Evolutionary conservation across 2,113 vertebrate species (phyloP).

Genomic region (Loxodonta africana): DNA sequence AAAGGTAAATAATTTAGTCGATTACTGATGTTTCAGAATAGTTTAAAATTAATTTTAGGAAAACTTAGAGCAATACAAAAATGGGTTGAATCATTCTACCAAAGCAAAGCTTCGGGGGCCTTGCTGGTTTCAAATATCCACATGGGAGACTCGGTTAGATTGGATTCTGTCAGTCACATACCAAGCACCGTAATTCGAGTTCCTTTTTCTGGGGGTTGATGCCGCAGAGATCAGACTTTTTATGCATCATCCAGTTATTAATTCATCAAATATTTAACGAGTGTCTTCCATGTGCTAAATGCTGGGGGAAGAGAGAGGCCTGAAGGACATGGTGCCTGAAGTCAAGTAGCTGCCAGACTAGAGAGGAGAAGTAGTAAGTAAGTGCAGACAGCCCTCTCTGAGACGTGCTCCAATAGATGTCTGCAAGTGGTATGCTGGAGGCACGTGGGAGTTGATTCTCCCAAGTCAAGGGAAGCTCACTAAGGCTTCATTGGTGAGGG

Average conservation of each 20-base stretch:
- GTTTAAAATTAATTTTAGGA: conserved; percentile 58
- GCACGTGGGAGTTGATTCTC: not conserved
- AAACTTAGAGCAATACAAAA: conserved; percentile 17
- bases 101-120: not conserved
- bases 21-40: conserved; percentile 63
- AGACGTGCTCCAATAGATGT: not conserved
- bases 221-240: not conserved
- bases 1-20: conserved; percentile 4
- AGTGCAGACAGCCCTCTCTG: not conserved
- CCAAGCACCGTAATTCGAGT: not conserved
- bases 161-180: not conserved
- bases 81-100: conserved; percentile 43
- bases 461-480: not conserved
- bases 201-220: conserved; percentile 8
- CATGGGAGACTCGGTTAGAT: not conserved
- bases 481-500: not conserved
- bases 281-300: not conserved
- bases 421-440: not conserved
- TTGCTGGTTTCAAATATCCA: conserved; percentile 43
- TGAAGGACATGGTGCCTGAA: not conserved
- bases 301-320: not conserved
- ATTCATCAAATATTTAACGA: conserved; percentile 21
- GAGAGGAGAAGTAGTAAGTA: not conserved
- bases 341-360: not conserved
- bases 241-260: conserved; percentile 42